These are phyloP conservation scores for Zaprionus gabonicus DNA, from an alignment of 1,140 invertebrate species.

Conservation along the genomic window DNA sequence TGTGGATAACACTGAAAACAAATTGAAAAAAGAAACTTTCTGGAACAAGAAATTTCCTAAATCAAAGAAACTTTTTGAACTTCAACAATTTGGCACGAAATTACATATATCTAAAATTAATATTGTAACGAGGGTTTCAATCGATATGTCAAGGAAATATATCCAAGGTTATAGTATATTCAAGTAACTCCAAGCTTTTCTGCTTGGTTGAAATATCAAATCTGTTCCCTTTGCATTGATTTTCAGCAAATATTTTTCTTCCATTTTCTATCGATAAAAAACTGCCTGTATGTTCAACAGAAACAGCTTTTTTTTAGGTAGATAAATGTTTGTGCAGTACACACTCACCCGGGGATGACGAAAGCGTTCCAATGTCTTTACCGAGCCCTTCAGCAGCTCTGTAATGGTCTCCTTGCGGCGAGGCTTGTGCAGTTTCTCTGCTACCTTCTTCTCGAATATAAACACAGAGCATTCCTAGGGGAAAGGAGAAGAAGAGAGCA, in stretches of 20 bases:
- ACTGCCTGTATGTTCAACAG: neutral
- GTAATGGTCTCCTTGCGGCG: constrained; percentile 96
- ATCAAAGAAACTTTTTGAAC: too few relatives aligned
- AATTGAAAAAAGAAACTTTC: too few relatives aligned
- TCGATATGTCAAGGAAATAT: too few relatives aligned
- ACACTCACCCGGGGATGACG: constrained; percentile 93
- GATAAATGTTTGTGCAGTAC: neutral
- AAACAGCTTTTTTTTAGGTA: neutral
- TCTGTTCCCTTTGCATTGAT: neutral
- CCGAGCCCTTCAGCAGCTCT: constrained; percentile 93
- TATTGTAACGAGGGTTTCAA: too few relatives aligned
- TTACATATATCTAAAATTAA: too few relatives aligned
- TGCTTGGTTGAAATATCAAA: too few relatives aligned
- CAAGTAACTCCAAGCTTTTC: too few relatives aligned
- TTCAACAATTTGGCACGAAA: too few relatives aligned
- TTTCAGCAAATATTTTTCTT: neutral
- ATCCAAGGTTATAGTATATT: too few relatives aligned
- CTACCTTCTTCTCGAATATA: constrained; percentile 96
- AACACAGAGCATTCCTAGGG: constrained; percentile 97
- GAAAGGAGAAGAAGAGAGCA: constrained; percentile 63
- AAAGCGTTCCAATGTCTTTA: constrained; percentile 92
- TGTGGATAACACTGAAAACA: too few relatives aligned
- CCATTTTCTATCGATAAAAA: neutral
- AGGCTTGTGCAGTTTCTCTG: constrained; percentile 97
- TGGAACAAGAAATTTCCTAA: too few relatives aligned